Conservation (phyloP, 1,140 invertebrate genomes). For the Apocrypta bakeri region DNA sequence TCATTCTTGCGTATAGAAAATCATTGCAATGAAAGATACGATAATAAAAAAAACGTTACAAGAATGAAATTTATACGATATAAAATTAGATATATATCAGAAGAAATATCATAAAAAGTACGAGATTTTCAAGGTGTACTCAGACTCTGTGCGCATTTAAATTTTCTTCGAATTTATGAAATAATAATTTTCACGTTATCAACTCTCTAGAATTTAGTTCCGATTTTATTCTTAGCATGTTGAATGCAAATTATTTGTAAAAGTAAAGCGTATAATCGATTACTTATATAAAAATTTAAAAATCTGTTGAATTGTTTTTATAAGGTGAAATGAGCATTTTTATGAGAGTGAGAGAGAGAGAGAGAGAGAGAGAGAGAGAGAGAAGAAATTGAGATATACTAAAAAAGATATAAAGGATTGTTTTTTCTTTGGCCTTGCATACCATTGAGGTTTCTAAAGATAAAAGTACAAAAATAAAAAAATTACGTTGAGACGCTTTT, state of each 20-base stretch:
- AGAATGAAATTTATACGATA: no score
- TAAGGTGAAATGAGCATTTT: conserved; percentile 30
- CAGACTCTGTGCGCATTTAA: conserved; percentile 21
- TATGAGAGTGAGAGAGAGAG: no score
- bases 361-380: no score
- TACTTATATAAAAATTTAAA: conserved; percentile 18
- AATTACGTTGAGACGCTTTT: conserved; percentile 44
- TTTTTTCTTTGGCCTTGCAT: conserved; percentile 29
- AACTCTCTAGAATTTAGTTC: conserved; percentile 30
- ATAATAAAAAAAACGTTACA: no score
- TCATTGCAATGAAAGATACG: background rate
- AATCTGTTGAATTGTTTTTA: conserved; percentile 21
- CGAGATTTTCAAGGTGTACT: background rate
- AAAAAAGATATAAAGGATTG: conserved; percentile 12
- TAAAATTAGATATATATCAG: background rate
- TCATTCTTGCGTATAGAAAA: background rate
- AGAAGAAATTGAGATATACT: conserved; percentile 31
- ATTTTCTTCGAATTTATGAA: background rate
- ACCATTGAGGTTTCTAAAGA: conserved; percentile 25
- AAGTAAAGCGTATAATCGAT: conserved; percentile 1
- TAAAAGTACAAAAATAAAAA: conserved; percentile 40
- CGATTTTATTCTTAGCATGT: conserved; percentile 16
- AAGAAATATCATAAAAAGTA: background rate
- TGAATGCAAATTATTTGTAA: conserved; percentile 16
- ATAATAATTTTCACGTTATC: conserved; percentile 35